Evolutionary conservation across 2,113 vertebrate genomes (phyloP).

Genomic region (Miniopterus natalensis): DNA sequence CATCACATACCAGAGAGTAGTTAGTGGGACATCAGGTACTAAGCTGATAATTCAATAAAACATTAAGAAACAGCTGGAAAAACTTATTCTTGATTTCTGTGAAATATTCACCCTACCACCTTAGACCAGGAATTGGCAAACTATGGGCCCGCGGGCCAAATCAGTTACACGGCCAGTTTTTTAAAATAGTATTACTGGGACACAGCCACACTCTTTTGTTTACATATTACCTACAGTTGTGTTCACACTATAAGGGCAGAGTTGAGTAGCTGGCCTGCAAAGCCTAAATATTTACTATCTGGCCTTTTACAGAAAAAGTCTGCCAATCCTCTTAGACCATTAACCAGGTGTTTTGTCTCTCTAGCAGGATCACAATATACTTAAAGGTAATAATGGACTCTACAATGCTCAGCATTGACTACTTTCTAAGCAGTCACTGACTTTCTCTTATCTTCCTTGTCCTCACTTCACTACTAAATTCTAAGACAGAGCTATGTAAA

Average conservation of each 20-base stretch:
- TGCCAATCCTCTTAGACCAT: background rate
- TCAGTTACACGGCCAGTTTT: background rate
- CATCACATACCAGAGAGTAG: conserved; percentile 4
- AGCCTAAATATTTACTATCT: conserved; percentile 36
- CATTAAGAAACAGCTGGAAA: conserved; percentile 49
- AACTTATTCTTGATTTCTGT: background rate
- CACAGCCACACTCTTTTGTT: background rate
- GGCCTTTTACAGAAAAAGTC: background rate
- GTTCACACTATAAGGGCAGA: background rate
- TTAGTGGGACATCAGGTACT: background rate
- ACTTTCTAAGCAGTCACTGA: conserved; percentile 9
- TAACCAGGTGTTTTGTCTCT: background rate
- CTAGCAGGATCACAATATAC: background rate
- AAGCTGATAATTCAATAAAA: conserved; percentile 45
- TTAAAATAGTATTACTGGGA: background rate
- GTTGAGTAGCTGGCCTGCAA: background rate
- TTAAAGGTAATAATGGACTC: background rate
- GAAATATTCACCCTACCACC: background rate
- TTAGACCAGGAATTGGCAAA: conserved; percentile 9
- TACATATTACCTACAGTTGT: background rate
- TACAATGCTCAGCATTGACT: background rate
- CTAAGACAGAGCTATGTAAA: conserved; percentile 2
- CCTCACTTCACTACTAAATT: conserved; percentile 22
- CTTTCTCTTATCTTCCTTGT: conserved; percentile 11
- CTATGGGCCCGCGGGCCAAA: background rate